Evolutionary conservation across 2,888 invertebrate species (phyloP), one percentile per base, ranked within the genome.

Genomic region (Barypeithes pellucidus): DNA sequence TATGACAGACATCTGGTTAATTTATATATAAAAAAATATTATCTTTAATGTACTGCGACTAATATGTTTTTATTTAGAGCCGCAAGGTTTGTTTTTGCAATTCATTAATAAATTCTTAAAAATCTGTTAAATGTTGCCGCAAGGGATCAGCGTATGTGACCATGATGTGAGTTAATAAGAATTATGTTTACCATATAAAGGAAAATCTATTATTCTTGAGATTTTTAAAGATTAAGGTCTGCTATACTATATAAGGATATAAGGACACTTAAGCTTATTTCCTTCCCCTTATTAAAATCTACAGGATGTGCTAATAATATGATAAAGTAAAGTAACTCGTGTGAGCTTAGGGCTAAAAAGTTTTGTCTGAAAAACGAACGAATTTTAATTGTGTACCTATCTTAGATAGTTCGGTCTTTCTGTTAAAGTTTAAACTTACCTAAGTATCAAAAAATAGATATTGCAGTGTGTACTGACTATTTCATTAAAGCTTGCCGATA

Each of bases 141-240:
- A 29, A 16, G 14, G 47, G 43, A 43, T 50, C 59, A 50, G 16
- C 18, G n/a, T 54, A 22, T 29, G 20, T 63, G 67, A 67, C 72
- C 72, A n/a, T 67, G 50, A 33, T 11, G 22, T 59, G 29, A 52
- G 11, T 54, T 54, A 12, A 41, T 14, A 45, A 22, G 43, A 22
- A 39, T 43, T 14, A 65, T 59, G 65, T 62, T 67, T n/a, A 14
- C 72, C 43, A 57, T 72, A 62, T 67, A 45, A 45, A 47, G 72
- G 9, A 18, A 67, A 43, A 61, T 59, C 52, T 52, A 61, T 66
- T 67, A 66, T 16, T 61, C 63, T 43, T 52, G 12, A 22, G 22
- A 47, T 66, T 50, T 66, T 52, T 52, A 72, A 72, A 72, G 61
- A 50, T 16, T 65, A 72, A 72, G 72, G 67, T 70, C 54, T 54